Evolutionary conservation across 1,140 invertebrate genomes (phyloP), one percentile per base, ranked within the genome.

Genomic region (Periplaneta americana): DNA sequence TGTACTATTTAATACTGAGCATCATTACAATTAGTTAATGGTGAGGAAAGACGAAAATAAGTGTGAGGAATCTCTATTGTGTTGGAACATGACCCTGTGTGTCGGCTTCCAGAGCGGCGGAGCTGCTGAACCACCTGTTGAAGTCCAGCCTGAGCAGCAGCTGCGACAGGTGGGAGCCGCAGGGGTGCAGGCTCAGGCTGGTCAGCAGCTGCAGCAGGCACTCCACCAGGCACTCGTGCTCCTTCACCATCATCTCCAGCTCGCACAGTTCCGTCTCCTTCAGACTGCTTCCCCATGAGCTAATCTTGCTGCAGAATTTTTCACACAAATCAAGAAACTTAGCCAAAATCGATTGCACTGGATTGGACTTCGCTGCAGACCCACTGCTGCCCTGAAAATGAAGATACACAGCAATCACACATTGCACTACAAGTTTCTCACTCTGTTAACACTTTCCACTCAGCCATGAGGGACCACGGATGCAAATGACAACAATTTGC

Each of bases 61-160:
- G n/a, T n/a, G n/a, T n/a, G n/a, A n/a, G n/a, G n/a, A n/a, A n/a
- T n/a, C n/a, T n/a, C n/a, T n/a, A n/a, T n/a, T n/a, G n/a, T n/a
- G n/a, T n/a, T n/a, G n/a, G n/a, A n/a, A n/a, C n/a, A n/a, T n/a
- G n/a, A n/a, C n/a, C n/a, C n/a, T n/a, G n/a, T n/a, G n/a, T n/a
- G n/a, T n/a, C n/a, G n/a, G n/a, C n/a, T n/a, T n/a, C n/a, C n/a
- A n/a, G n/a, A n/a, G n/a, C n/a, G n/a, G n/a, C n/a, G n/a, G n/a
- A n/a, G n/a, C 28, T 78, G 33, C 74, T 35, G 66, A 80, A 80
- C 80, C 94, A 95, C 81, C 92, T 89, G 86, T 95, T 95, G 83
- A 93, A 95, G 87, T 95, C 94, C 32, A 95, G 88, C 82, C 94
- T 89, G 86, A 95, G 89, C 10, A 95, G 86, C 48, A 95, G 87